phyloP scores from a whole-genome alignment of 1,140 invertebrate species.

The Drosophila equinoxialis region DNA sequence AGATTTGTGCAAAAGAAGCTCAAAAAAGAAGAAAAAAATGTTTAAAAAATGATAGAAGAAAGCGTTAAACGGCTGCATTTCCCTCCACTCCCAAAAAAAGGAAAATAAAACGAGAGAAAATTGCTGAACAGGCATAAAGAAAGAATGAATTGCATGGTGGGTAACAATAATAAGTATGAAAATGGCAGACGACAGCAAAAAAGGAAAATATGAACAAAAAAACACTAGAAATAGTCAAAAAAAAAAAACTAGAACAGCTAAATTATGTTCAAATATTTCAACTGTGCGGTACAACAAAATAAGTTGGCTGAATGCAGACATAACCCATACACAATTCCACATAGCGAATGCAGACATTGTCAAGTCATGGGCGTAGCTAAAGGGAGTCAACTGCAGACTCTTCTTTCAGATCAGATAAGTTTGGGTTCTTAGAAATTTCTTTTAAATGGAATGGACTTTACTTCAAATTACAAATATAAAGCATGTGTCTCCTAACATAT shows the following conservation, averaged over 20 bases:
- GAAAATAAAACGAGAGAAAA: constrained; percentile 11
- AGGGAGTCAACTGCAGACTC: not conserved
- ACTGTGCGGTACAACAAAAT: constrained; percentile 33
- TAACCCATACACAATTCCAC: constrained; percentile 8
- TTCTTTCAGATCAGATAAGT: no score
- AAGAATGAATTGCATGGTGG: constrained; percentile 48
- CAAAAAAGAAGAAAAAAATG: not conserved
- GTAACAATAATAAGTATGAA: constrained; percentile 31
- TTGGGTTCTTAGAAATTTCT: no score
- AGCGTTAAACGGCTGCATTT: constrained; percentile 49
- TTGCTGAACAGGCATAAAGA: constrained; percentile 45
- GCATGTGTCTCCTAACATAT: no score
- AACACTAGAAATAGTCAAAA: constrained; percentile 17
- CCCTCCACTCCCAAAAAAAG: constrained; percentile 6
- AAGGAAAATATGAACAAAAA: constrained; percentile 11
- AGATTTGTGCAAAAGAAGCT: constrained; percentile 38
- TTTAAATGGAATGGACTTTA: no score
- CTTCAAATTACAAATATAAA: no score
- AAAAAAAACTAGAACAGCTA: constrained; percentile 33
- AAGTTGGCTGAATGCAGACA: constrained; percentile 24
- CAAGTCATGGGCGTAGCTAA: not conserved
- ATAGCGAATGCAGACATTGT: constrained; percentile 8
- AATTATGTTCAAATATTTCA: constrained; percentile 44
- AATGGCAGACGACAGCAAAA: constrained; percentile 36
- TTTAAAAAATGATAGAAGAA: not conserved